Base-by-base conservation (phyloP, 2,888 invertebrate species). In the Salpingus planirostris region DNA sequence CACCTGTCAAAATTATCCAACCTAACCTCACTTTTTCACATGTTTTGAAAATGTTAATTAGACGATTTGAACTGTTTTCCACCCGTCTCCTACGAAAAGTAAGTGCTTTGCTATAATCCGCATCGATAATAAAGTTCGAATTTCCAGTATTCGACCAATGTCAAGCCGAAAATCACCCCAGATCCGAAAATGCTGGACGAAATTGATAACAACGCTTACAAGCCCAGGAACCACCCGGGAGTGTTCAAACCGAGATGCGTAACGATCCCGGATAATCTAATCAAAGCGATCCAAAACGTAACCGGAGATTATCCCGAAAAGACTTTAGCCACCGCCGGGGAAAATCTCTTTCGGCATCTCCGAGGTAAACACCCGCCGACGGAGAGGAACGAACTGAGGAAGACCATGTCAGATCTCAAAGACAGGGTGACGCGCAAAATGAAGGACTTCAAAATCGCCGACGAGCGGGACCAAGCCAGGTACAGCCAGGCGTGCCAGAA, bases 151-250 rank as follows among this genome's bases (percentile, higher is more conserved):
- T 51, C 59, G 13, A 42, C 50, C 4, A 56, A 53, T 26, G 22
- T 44, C 8, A 57, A 54, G 31, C 42, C 48, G n/a, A 44, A 44
- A 55, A 65, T 73, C 1, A 65, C 69, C 44, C 61, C 77, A n/a
- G 70, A 74, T 45, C 60, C 69, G 13, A 59, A 49, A 26, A 52
- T 77, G 2, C 59, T 65, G 31, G 64, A 69, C 15, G 62, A 62
- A 43, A 66, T 79, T 24, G 66, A 71, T 26, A 69, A 70, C 18
- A 60, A 71, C 34, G 65, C 62, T 38, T 51, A 69, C 11, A 83
- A 82, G 57, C 78, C 81, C 0, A 70, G 75, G 29, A 70, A 74
- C 35, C 88, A 89, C 65, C 83, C 85, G 1, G 89, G 89, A 13
- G 69, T 76, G 26, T 62, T 74, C 1, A 68, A 69, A 41, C 60